Base-by-base conservation (phyloP, 2,797 vertebrate species). In the Nothura maculosa region DNA sequence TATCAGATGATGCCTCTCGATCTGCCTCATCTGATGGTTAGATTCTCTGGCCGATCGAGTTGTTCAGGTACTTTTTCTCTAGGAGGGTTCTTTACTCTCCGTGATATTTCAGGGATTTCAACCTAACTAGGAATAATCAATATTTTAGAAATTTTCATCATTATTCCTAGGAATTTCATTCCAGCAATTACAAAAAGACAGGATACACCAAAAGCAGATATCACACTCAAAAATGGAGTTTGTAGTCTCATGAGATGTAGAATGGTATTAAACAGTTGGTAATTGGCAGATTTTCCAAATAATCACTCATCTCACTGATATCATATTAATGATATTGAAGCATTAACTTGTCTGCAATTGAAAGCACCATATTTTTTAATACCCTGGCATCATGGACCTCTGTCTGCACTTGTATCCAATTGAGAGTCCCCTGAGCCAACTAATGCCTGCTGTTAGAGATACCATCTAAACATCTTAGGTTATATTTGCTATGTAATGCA, bases 401-500 rank as follows among this genome's bases (percentile, higher is more conserved):
- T 83, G n/a, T 68, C 84, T 89, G 52, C 22, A 21, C 64, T 91
- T 73, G 24, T 73, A 81, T 85, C 83, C 72, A 80, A 15, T 87
- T 21, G 2, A 38, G 62, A 72, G 62, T 95, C 84, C 92, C 95
- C 54, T 78, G 94, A 90, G 92, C 86, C 69, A 73, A 90, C 72
- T 93, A 90, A 91, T 93, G 91, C 72, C 54, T 94, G 68, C 68
- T 94, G 61, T 76, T 92, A 81, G 54, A 90, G 92, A 89, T 78
- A 70, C 63, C 85, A 61, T 82, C 91, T 92, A 93, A 95, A 82
- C 90, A 93, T 82, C 72, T 86, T 90, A 58, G 91, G 81, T 90
- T 68, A 22, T 93, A 90, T 96, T 96, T 96, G 91, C 88, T 87
- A 81, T 92, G 94, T 69, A 88, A 77, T 82, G 36, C 66, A 82